Conservation (phyloP, 1,140 invertebrate species). For the Bombus impatiens region DNA sequence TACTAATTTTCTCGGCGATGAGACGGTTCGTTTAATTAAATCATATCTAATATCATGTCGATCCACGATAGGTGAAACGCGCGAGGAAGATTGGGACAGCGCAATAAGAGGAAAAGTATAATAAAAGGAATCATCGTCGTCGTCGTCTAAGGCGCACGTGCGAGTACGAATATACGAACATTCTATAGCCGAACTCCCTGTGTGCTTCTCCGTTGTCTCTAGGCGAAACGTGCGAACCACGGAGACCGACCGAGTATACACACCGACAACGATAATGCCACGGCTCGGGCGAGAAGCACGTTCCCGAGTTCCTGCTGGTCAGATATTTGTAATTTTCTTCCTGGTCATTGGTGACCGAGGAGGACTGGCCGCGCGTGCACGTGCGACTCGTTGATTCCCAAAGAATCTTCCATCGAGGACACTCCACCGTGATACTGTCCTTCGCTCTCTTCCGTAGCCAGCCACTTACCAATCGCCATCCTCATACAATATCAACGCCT, state of each 20-base stretch:
- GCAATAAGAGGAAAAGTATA: not conserved
- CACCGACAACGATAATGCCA: slow-evolving; percentile 64
- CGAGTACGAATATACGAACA: slow-evolving; percentile 35
- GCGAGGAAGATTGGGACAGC: not conserved
- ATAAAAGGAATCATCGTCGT: slow-evolving; percentile 40
- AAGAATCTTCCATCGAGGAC: not conserved
- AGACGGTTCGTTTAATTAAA: slow-evolving; percentile 65
- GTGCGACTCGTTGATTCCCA: slow-evolving; percentile 21
- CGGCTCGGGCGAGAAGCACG: slow-evolving; percentile 58
- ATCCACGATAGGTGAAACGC: slow-evolving; percentile 31
- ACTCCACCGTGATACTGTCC: not conserved
- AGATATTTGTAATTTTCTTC: slow-evolving; percentile 70
- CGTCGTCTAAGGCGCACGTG: slow-evolving; percentile 46
- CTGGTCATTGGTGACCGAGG: slow-evolving; percentile 43
- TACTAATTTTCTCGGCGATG: slow-evolving; percentile 51
- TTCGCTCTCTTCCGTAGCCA: not conserved
- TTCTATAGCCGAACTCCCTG: not conserved
- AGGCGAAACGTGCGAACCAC: slow-evolving; percentile 24
- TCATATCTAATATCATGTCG: slow-evolving; percentile 37
- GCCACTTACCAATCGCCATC: too few relatives aligned
- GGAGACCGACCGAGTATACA: slow-evolving; percentile 10
- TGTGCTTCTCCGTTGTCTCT: slow-evolving; percentile 14
- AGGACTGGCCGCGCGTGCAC: slow-evolving; percentile 13
- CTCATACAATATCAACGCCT: too few relatives aligned
- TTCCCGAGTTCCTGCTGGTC: slow-evolving; percentile 58